Percentiles rank a stretch among this genome's conserved stretches.
These are phyloP conservation scores for Portevinia maculata DNA, from an alignment of 2,888 invertebrate genomes.

Conservation along the genomic window DNA sequence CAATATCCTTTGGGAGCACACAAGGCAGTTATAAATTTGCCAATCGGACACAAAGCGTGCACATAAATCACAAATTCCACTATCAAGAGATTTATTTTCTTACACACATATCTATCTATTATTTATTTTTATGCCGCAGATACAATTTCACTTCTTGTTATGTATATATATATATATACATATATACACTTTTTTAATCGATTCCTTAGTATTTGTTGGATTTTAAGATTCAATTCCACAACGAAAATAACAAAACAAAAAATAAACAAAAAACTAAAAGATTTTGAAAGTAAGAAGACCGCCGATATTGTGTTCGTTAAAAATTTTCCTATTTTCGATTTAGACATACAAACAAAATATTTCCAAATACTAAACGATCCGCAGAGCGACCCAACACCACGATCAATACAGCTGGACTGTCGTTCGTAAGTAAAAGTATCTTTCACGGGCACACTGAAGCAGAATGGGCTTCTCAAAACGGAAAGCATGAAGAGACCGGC, in stretches of 20 bases:
- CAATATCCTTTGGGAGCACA: conserved; percentile 58
- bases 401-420: conserved; percentile 67
- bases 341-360: conserved; percentile 19
- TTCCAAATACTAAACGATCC: conserved; percentile 34
- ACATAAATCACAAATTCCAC: conserved; percentile 70
- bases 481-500: conserved; percentile 47
- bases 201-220: conserved; percentile 47
- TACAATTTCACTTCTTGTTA: conserved; percentile 46
- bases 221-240: conserved; percentile 37
- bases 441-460: conserved; percentile 39
- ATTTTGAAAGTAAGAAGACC: conserved; percentile 36
- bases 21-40: conserved; percentile 62
- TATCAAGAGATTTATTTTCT: conserved; percentile 39
- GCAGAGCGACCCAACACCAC: conserved; percentile 49
- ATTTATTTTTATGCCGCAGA: too few species aligned
- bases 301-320: conserved; percentile 38
- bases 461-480: conserved; percentile 40
- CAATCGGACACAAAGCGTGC: conserved; percentile 66
- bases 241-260: neutral
- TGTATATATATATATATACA: too few species aligned
- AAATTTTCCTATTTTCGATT: conserved; percentile 34
- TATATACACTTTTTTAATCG: conserved; percentile 15
- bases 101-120: conserved; percentile 32
- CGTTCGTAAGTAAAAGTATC: conserved; percentile 55
- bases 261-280: neutral